Conservation (phyloP, 2,888 invertebrate genomes). For the Parnassius glacialis region DNA sequence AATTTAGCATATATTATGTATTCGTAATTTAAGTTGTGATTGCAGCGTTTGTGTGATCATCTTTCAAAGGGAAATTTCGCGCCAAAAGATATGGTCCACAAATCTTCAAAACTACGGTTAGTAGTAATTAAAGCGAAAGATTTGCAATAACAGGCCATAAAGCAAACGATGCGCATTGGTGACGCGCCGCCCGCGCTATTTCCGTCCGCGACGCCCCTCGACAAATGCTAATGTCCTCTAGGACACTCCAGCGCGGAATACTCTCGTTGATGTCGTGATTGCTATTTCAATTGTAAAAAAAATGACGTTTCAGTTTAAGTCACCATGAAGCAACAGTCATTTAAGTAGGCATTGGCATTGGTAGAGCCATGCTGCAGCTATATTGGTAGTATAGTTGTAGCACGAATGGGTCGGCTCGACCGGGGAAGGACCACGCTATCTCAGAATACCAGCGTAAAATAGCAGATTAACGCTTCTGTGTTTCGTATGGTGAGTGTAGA, state of each 20-base stretch:
- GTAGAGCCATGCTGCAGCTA: too few species aligned
- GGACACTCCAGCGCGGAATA: conserved; percentile 62
- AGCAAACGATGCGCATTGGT: conserved; percentile 70
- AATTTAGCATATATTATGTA: background rate
- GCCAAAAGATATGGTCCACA: conserved; percentile 71
- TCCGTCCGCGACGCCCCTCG: conserved; percentile 69
- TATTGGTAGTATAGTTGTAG: too few species aligned
- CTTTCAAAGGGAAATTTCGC: conserved; percentile 61
- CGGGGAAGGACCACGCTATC: too few species aligned
- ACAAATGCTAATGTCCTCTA: conserved; percentile 80
- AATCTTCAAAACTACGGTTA: conserved; percentile 68
- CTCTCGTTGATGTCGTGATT: conserved; percentile 40
- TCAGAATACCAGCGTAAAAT: too few species aligned
- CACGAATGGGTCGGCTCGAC: too few species aligned
- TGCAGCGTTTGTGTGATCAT: conserved; percentile 41
- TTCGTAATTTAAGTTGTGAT: conserved; percentile 20
- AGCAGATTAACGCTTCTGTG: too few species aligned
- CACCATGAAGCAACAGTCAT: too few species aligned
- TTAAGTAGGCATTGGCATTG: too few species aligned
- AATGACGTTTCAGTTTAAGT: background rate
- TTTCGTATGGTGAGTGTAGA: too few species aligned
- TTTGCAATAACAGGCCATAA: conserved; percentile 74
- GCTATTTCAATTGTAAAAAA: conserved; percentile 34
- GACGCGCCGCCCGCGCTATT: conserved; percentile 72
- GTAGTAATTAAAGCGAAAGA: conserved; percentile 64